Conservation (phyloP, 2,113 vertebrate species). For the Kryptolebias marmoratus region DNA sequence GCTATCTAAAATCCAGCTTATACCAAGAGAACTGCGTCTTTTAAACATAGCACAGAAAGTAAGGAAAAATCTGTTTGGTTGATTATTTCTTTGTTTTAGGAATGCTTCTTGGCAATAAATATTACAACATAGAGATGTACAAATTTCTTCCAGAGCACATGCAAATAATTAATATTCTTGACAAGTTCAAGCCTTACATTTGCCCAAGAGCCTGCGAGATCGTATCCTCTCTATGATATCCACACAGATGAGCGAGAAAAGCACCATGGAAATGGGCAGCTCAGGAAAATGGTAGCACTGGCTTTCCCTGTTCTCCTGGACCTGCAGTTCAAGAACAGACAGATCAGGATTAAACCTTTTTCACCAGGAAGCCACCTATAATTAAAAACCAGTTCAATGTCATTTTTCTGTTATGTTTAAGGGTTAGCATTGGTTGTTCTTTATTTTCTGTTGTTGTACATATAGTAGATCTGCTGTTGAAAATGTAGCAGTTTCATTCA, state of each 20-base stretch:
- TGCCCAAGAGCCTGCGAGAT: constrained; percentile 75
- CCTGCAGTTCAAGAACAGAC: constrained; percentile 43
- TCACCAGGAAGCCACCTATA: background rate
- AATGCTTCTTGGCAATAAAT: no score
- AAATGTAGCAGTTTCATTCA: no score
- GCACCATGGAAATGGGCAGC: constrained; percentile 83
- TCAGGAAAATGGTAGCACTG: constrained; percentile 72
- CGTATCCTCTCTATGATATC: constrained; percentile 84
- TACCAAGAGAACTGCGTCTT: no score
- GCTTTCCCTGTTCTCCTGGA: constrained; percentile 66
- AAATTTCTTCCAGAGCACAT: background rate
- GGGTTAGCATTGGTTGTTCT: background rate
- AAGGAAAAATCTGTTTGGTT: no score
- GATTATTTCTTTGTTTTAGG: no score
- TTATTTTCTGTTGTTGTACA: background rate
- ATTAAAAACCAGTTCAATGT: background rate
- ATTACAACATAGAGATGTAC: no score
- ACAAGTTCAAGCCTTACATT: constrained; percentile 51
- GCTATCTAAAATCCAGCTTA: background rate
- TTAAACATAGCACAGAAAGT: no score
- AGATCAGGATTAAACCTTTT: background rate
- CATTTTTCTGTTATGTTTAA: background rate
- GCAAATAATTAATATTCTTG: background rate
- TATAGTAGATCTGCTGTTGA: background rate
- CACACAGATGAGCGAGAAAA: constrained; percentile 80